Evolutionary conservation across 1,140 invertebrate genomes (phyloP), one percentile per base, ranked within the genome.

Genomic region (Pissodes strobi): DNA sequence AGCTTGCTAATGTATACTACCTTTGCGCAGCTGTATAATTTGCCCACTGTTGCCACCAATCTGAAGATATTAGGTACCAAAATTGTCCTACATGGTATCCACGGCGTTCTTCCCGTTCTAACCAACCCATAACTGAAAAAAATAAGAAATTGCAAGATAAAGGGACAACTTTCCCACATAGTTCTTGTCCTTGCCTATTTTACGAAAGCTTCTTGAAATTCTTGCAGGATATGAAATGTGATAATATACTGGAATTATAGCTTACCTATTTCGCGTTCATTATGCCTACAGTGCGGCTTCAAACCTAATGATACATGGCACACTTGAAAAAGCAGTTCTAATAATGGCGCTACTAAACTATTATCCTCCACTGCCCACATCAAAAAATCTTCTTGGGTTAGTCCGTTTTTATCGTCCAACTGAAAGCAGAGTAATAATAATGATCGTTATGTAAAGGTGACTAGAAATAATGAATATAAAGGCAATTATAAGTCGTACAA

Each of bases 261-360:
- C 76, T 78, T 68, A 85, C 84, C 84, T 66, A 94, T 89, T 66
- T 90, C 87, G 39, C 88, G 84, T 78, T 95, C 93, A 73, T 93
- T 89, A 70, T 90, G 85, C 43, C 84, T 82, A 69, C 86, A 89
- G 63, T 87, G 82, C n/a, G 93, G 93, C 73, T 87, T 82, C 9
- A 95, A 80, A 0, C 92, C 93, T 17, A 95, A 83, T n/a, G 92
- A 89, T 21, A 95, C 87, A 80, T 95, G 92, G 74, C 92, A 94
- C 21, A 94, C 85, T 84, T 94, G 90, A 78, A 91, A 92, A 23
- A 93, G 79, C 6, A 94, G 80, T 73, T 90, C 86, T 23, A 92
- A 78, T 72, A 93, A 87, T 9, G 89, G 87, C 60, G 86, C 82
- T 38, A 91, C 83, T 9, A 93, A 78, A 23, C 82, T 82, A 62